Evolutionary conservation across 1,140 invertebrate species (phyloP).

Genomic region (Steinernema feltiae): DNA sequence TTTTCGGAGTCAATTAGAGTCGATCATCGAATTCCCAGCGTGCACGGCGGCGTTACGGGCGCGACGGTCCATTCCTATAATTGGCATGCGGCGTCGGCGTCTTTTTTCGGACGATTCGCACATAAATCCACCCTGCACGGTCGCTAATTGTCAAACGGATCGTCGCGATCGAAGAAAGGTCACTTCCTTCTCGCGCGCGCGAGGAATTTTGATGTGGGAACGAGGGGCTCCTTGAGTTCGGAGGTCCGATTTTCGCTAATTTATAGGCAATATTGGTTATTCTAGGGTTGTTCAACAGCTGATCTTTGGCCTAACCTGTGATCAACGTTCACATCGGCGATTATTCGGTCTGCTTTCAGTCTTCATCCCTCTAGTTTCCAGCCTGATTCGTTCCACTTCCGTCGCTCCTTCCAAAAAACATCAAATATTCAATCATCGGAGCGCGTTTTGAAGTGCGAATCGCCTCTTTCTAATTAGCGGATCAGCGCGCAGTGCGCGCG

Average conservation of each 20-base stretch:
- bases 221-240: no score
- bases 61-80: not conserved
- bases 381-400: not conserved
- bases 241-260: no score
- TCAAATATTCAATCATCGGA: not conserved
- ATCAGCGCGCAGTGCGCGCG: not conserved
- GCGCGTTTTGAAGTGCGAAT: not conserved
- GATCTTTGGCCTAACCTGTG: no score
- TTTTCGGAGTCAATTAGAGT: not conserved
- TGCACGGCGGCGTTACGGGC: not conserved
- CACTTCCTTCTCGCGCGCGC: not conserved
- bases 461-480: not conserved
- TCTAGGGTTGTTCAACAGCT: no score
- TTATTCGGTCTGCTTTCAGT: no score
- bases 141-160: conserved; percentile 5
- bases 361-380: not conserved
- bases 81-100: conserved; percentile 8
- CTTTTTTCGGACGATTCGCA: not conserved
- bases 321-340: no score
- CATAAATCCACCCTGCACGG: not conserved
- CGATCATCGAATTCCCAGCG: not conserved
- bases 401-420: not conserved
- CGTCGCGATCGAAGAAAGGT: not conserved
- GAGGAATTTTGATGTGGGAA: no score
- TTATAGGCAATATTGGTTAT: no score